These are phyloP conservation scores for Lycia hirtaria DNA, from an alignment of 2,888 invertebrate species.

Conservation along the genomic window DNA sequence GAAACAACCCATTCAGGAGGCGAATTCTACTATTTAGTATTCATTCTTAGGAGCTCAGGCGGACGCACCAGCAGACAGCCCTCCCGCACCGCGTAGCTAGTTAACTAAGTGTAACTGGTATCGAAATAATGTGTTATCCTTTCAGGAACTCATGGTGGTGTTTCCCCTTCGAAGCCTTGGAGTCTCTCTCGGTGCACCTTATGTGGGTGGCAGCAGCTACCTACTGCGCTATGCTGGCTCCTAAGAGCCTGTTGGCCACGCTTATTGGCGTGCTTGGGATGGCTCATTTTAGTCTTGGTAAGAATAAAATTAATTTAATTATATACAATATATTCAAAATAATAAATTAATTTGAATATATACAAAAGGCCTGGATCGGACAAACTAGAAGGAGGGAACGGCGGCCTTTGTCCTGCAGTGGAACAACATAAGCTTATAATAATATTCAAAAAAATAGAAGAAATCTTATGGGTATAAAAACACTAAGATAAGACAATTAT, in stretches of 20 bases:
- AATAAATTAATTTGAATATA: too few relatives aligned
- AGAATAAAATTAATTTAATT: constrained; percentile 35
- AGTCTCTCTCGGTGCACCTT: constrained; percentile 93
- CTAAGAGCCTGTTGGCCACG: constrained; percentile 93
- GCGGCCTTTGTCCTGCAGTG: too few relatives aligned
- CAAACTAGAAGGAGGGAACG: too few relatives aligned
- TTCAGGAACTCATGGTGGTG: constrained; percentile 94
- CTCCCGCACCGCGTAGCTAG: too few relatives aligned
- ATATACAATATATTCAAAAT: not conserved
- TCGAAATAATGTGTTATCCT: not conserved
- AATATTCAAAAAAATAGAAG: too few relatives aligned
- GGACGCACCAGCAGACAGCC: too few relatives aligned
- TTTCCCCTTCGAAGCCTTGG: constrained; percentile 94
- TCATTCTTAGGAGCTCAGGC: constrained; percentile 89
- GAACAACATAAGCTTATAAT: too few relatives aligned
- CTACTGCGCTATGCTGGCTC: constrained; percentile 93
- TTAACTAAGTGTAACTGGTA: not conserved
- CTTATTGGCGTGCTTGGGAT: constrained; percentile 94
- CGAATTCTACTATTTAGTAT: not conserved
- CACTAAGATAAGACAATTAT: too few relatives aligned
- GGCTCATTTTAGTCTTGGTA: constrained; percentile 95
- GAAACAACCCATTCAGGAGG: not conserved
- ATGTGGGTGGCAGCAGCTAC: constrained; percentile 97
- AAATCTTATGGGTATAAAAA: too few relatives aligned
- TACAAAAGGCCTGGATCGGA: too few relatives aligned